Base-by-base conservation (phyloP, 2,888 invertebrate species). In the Smittia aterrima region DNA sequence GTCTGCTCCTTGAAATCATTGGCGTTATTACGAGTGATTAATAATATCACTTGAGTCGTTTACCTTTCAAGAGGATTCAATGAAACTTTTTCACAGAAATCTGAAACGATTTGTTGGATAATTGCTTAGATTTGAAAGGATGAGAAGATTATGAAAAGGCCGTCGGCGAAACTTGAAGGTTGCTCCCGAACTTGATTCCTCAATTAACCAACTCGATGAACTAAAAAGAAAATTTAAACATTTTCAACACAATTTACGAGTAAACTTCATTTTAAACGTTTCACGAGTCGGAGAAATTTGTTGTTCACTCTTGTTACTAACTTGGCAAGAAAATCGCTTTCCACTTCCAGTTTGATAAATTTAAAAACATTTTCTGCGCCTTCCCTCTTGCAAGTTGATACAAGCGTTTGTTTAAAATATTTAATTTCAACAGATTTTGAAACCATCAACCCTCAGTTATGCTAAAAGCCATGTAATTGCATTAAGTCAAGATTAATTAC, bases 401-500 rank as follows among this genome's bases (percentile, higher is more conserved):
- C 53, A 47, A 32, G 32, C 20, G 40, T 67, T 67, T 67, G 13
- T 16, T 41, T 47, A 70, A 38, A 70, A 53, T 25, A 54, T 68
- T 68, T 68, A 68, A 68, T 47, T 67, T 41, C 9, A 64, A 64
- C 27, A 64, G 64, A 64, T 64, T 64, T 64, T 25, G 27, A 70
- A 70, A 25, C 47, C 70, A 53, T 66, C 66, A 40, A 11, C 58
- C 54, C 53, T 41, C 7, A n/a, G 58, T 72, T 72, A 25, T 24
- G 27, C 62, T 72, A 72, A 72, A 72, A 72, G 72, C 72, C 72
- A 32, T 25, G 72, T 72, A 72, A 72, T 72, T n/a, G 54, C 25
- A 40, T 72, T 72, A 72, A 54, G 72, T 27, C 72, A 72, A 72
- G 72, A 72, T 72, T 72, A 72, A 72, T 72, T 72, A 72, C 54